Percentiles rank a stretch among this genome's conserved stretches.
These are phyloP conservation scores for Cyanistes caeruleus DNA, from an alignment of 2,113 vertebrate genomes.

Conservation along the genomic window DNA sequence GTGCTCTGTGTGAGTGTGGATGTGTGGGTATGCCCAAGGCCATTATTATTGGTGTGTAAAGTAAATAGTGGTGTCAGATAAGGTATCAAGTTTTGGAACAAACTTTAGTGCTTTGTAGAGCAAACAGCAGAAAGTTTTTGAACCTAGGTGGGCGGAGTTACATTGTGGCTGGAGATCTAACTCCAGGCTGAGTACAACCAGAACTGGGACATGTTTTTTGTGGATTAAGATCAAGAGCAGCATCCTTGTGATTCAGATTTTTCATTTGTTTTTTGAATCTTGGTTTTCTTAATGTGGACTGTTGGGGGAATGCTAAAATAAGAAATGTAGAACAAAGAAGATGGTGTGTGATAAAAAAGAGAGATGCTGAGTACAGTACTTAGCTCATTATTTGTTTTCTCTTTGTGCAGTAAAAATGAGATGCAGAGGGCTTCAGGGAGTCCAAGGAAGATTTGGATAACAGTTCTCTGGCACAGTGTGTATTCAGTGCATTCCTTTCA, in stretches of 20 bases:
- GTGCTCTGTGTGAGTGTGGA: background rate
- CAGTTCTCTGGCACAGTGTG: background rate
- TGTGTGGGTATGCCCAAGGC: background rate
- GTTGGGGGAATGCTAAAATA: background rate
- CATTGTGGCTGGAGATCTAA: accelerated
- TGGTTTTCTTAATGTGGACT: background rate
- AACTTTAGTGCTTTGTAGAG: background rate
- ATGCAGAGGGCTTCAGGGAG: background rate
- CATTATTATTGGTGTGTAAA: background rate
- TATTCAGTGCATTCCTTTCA: background rate
- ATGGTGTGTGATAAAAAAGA: accelerated
- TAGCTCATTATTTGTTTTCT: background rate
- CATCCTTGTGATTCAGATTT: background rate
- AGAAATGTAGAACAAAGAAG: background rate
- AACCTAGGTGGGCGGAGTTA: background rate
- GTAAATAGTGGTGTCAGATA: background rate
- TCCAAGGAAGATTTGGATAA: background rate
- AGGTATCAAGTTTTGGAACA: accelerated
- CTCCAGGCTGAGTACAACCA: background rate
- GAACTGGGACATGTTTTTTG: background rate
- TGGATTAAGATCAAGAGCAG: background rate
- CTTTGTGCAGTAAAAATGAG: background rate
- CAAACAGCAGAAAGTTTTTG: background rate
- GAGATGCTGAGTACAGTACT: background rate
- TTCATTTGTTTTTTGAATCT: background rate